Conservation (phyloP, 2,797 vertebrate species). For the Bradypodion pumilum region DNA sequence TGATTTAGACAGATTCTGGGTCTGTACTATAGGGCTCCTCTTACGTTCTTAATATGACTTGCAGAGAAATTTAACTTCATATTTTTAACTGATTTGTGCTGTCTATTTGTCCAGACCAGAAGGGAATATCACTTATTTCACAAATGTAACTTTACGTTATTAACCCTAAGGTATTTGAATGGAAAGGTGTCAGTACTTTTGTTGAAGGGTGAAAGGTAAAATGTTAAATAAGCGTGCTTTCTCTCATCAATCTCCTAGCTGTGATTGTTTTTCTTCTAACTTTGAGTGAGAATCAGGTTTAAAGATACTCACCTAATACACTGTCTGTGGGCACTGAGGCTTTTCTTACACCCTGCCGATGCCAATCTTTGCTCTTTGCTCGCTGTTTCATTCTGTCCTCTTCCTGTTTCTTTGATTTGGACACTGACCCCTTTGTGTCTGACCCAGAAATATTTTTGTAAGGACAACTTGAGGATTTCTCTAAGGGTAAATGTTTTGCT, state of each 20-base stretch:
- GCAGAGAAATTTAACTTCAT: background rate
- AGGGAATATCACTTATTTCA: background rate
- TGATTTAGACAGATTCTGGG: background rate
- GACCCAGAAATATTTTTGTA: slow-evolving; percentile 7
- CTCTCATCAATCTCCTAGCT: background rate
- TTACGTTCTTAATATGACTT: background rate
- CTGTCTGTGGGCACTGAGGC: slow-evolving; percentile 60
- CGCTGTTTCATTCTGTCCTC: slow-evolving; percentile 40
- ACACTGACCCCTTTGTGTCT: slow-evolving; percentile 46
- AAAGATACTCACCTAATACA: slow-evolving; percentile 61
- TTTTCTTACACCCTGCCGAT: slow-evolving; percentile 74
- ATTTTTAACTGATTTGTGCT: background rate
- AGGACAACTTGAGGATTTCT: slow-evolving; percentile 78
- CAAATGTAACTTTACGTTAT: background rate
- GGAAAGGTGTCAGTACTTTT: background rate
- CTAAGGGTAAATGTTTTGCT: slow-evolving; percentile 65
- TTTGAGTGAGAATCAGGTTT: background rate
- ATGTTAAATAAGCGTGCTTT: background rate
- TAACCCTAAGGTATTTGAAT: background rate
- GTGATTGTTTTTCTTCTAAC: background rate
- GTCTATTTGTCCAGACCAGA: background rate
- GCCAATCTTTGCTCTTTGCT: slow-evolving; percentile 73
- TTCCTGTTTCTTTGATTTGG: slow-evolving; percentile 29
- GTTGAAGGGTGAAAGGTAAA: no score
- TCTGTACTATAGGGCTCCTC: no score